phyloP scores from a whole-genome alignment of 2,113 vertebrate genomes.

The Elephantulus edwardii region DNA sequence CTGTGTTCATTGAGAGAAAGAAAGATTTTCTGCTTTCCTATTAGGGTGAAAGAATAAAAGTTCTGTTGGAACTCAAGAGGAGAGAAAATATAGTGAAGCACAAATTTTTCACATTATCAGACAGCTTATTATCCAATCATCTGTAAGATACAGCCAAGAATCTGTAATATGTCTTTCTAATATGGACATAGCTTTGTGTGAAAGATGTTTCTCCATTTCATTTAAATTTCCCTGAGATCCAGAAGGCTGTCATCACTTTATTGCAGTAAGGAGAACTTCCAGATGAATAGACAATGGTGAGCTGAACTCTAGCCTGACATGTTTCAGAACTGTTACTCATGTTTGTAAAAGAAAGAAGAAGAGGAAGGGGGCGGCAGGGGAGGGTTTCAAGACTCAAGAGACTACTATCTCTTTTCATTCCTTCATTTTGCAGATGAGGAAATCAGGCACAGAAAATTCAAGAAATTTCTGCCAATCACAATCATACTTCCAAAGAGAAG shows the following conservation, averaged over 20 bases:
- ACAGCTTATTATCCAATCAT: neutral
- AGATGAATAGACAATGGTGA: neutral
- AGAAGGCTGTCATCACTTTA: too few species aligned
- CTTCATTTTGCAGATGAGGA: neutral
- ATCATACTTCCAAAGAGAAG: neutral
- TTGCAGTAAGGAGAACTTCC: neutral
- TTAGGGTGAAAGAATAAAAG: neutral
- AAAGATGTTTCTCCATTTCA: neutral
- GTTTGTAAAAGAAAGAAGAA: neutral
- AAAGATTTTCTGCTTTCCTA: neutral
- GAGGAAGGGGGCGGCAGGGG: too few species aligned
- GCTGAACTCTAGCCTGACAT: neutral
- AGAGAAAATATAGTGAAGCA: neutral
- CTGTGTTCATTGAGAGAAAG: neutral
- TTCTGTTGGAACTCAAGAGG: fast-evolving
- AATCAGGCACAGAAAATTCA: neutral
- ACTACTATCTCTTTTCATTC: fast-evolving
- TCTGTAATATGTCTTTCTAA: neutral
- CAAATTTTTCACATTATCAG: too few species aligned
- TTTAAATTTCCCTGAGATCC: neutral
- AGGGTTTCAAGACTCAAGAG: neutral
- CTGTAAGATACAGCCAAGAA: neutral
- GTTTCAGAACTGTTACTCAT: neutral
- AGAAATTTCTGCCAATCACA: neutral
- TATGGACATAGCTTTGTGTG: neutral